Conservation (phyloP, 1,140 invertebrate genomes). For the Ylistrum balloti region DNA sequence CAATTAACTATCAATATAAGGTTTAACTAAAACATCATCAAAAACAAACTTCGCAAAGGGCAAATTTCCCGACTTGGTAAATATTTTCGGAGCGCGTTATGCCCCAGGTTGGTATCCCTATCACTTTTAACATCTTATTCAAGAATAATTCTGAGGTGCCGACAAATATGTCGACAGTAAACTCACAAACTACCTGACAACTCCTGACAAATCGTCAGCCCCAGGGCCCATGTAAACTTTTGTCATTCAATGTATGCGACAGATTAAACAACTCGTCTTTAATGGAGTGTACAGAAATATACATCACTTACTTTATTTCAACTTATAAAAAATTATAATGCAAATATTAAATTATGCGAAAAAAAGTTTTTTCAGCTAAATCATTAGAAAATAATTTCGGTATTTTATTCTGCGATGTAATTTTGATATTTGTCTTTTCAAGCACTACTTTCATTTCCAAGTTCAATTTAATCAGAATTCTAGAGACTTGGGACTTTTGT, state of each 20-base stretch:
- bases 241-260: not conserved
- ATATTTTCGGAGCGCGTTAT: not conserved
- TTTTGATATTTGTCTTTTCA: too few species aligned
- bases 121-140: conserved; percentile 27
- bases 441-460: too few species aligned
- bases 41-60: not conserved
- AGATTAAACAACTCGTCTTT: not conserved
- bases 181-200: conserved; percentile 25
- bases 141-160: not conserved
- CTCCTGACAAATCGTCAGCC: not conserved
- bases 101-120: not conserved
- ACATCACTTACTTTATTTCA: too few species aligned
- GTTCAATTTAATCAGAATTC: too few species aligned
- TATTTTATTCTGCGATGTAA: too few species aligned
- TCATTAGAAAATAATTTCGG: too few species aligned
- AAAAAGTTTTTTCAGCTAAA: too few species aligned
- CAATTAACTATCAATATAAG: too few species aligned
- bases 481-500: too few species aligned
- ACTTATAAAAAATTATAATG: too few species aligned
- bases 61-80: not conserved
- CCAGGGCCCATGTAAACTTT: not conserved
- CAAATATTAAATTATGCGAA: too few species aligned
- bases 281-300: not conserved
- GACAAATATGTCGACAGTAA: conserved; percentile 26
- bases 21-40: too few species aligned